Conservation (phyloP, 2,113 vertebrate species). For the Tetrao urogallus region DNA sequence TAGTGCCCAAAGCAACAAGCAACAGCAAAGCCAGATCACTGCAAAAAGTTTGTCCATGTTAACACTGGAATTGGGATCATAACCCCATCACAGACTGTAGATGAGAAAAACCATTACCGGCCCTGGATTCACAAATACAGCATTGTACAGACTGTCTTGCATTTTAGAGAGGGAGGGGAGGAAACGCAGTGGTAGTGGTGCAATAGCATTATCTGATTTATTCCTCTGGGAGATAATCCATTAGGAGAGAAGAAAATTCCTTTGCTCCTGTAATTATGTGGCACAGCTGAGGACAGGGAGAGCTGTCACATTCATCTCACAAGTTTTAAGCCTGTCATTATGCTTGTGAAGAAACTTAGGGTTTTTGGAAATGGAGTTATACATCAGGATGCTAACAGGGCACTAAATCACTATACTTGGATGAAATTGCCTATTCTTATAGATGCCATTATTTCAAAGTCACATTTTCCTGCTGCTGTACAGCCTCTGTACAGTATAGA, state of each 20-base stretch:
- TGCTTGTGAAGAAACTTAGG: conserved; percentile 3
- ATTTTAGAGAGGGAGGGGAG: background rate
- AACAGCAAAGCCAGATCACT: background rate
- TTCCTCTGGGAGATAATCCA: conserved; percentile 29
- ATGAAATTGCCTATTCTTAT: conserved; percentile 64
- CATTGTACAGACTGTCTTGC: rapidly evolving
- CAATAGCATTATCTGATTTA: conserved; percentile 54
- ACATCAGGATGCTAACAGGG: conserved; percentile 66
- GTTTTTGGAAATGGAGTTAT: conserved; percentile 65
- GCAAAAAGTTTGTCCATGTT: background rate
- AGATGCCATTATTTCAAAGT: conserved; percentile 67
- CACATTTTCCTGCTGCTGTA: conserved; percentile 48
- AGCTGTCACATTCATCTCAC: conserved; percentile 33
- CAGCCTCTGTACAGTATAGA: background rate
- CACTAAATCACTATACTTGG: conserved; percentile 71
- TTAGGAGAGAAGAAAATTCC: conserved; percentile 41
- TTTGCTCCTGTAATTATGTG: conserved; percentile 45
- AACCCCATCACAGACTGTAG: background rate
- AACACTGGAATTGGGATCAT: background rate
- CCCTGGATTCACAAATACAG: background rate
- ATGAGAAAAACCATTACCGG: background rate
- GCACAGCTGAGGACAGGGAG: conserved; percentile 52
- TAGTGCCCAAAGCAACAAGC: background rate
- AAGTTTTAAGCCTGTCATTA: conserved; percentile 65
- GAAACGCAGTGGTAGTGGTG: background rate